phyloP scores from a whole-genome alignment of 2,113 vertebrate species.

The Upupa epops region DNA sequence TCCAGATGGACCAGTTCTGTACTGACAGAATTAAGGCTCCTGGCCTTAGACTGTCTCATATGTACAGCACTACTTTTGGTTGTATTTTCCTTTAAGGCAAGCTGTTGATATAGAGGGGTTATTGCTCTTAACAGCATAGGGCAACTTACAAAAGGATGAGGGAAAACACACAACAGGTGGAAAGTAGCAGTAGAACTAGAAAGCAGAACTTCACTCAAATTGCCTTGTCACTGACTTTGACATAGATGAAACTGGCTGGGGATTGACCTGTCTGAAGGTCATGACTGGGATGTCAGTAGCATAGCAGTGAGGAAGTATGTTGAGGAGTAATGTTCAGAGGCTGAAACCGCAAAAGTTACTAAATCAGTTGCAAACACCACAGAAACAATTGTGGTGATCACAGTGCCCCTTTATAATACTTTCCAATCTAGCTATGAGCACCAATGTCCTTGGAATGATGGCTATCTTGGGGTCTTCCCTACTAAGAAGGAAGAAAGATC shows the following conservation, averaged over 20 bases:
- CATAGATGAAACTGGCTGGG: background rate
- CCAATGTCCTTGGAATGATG: slow-evolving; percentile 94
- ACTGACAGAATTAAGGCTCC: background rate
- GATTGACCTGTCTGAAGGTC: background rate
- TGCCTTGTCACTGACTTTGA: background rate
- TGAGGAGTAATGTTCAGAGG: background rate
- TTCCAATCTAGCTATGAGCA: slow-evolving; percentile 89
- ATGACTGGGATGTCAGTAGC: background rate
- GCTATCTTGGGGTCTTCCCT: slow-evolving; percentile 91
- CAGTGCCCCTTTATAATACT: slow-evolving; percentile 93
- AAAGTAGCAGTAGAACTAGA: background rate
- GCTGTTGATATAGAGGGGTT: background rate
- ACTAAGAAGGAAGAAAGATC: too few species aligned
- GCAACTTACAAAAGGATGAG: background rate
- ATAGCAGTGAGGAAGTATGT: background rate
- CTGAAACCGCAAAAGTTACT: slow-evolving; percentile 45
- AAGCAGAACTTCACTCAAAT: background rate
- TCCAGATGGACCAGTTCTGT: background rate
- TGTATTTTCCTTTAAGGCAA: background rate
- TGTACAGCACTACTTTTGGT: background rate
- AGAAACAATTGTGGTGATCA: slow-evolving; percentile 98
- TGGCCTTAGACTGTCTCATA: background rate
- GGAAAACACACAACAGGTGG: background rate
- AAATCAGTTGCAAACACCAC: slow-evolving; percentile 95
- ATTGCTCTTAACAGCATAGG: background rate